Conservation (phyloP, 2,113 vertebrate species). For the Tretioscincus oriximinensis region DNA sequence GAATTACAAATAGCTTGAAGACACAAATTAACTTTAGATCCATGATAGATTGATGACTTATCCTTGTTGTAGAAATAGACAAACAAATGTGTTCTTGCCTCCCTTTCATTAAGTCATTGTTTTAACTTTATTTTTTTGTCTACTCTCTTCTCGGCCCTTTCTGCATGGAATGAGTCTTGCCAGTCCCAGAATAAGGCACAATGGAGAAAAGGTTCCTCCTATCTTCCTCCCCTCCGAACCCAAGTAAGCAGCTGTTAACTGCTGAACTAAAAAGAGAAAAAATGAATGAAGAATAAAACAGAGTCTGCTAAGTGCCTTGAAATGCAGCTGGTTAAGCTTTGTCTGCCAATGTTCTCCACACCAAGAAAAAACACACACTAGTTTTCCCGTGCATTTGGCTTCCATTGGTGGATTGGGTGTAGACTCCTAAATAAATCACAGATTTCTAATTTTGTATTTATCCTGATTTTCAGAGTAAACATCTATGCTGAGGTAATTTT, state of each 20-base stretch:
- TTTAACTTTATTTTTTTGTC: neutral
- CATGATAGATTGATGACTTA: neutral
- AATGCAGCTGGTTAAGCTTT: neutral
- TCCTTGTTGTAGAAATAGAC: neutral
- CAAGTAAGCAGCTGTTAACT: neutral
- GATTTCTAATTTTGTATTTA: too few relatives aligned
- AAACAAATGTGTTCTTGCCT: neutral
- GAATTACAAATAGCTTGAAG: too few relatives aligned
- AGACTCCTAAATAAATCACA: neutral
- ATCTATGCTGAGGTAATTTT: too few relatives aligned
- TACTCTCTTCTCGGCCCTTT: neutral
- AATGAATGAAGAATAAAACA: neutral
- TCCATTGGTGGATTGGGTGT: neutral
- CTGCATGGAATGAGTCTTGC: too few relatives aligned
- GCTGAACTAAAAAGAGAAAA: neutral
- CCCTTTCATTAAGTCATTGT: neutral
- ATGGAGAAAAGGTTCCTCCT: too few relatives aligned
- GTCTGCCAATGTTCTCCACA: neutral
- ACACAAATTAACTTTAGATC: neutral
- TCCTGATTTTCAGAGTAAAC: neutral
- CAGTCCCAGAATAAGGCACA: too few relatives aligned
- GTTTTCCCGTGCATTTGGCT: neutral
- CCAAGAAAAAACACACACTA: neutral
- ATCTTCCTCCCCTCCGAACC: neutral
- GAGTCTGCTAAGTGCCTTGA: neutral